Evolutionary conservation across 1,140 invertebrate genomes (phyloP).

Genomic region (Formica selysi): DNA sequence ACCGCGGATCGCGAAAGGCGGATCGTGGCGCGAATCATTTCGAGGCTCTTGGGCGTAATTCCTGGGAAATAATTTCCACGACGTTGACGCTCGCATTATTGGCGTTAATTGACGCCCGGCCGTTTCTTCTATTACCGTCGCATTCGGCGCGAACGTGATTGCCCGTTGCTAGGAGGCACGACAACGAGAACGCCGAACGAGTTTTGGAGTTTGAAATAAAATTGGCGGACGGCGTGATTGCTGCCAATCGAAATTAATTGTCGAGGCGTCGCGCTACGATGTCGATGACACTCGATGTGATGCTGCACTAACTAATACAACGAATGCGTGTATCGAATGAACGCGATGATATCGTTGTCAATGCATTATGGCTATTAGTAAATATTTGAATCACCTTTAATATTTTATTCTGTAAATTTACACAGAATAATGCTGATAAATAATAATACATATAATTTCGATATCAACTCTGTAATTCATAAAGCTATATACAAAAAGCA

Average conservation of each 20-base stretch:
- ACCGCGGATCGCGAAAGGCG: no score
- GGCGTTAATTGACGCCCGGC: constrained; percentile 61
- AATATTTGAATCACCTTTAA: background rate
- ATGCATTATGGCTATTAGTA: background rate
- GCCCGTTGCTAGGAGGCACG: constrained; percentile 4
- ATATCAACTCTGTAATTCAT: background rate
- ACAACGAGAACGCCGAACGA: constrained; percentile 26
- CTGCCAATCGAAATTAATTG: constrained; percentile 52
- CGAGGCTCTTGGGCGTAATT: constrained; percentile 1
- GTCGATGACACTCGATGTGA: constrained; percentile 36
- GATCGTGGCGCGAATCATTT: constrained; percentile 4
- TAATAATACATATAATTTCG: constrained; percentile 9
- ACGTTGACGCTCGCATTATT: constrained; percentile 52
- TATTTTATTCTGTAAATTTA: constrained; percentile 8
- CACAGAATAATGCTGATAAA: background rate
- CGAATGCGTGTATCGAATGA: background rate
- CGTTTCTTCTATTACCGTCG: constrained; percentile 60
- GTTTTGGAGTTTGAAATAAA: constrained; percentile 66
- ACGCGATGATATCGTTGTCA: background rate
- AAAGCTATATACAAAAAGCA: background rate
- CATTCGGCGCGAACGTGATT: constrained; percentile 16
- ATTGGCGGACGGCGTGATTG: constrained; percentile 47
- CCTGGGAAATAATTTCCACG: constrained; percentile 47
- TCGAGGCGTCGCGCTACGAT: constrained; percentile 5
- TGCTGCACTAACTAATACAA: constrained; percentile 23